These are phyloP conservation scores for Tanytarsus gracilentus DNA, from an alignment of 2,888 invertebrate genomes.

Conservation along the genomic window DNA sequence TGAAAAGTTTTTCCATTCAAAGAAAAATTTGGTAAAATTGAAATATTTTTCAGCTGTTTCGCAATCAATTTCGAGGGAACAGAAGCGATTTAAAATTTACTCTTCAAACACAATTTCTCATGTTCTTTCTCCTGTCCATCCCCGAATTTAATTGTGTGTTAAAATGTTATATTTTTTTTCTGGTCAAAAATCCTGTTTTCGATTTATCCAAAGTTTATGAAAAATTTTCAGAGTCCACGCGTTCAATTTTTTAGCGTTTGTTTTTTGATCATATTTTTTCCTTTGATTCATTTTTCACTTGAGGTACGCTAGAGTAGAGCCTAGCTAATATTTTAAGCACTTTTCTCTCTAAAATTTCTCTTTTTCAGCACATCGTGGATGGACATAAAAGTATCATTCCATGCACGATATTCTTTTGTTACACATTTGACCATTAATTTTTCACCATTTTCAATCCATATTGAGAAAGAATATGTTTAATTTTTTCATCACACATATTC, in stretches of 20 bases:
- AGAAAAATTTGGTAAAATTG: background rate
- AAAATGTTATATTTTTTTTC: background rate
- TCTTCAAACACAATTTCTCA: background rate
- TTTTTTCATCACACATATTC: background rate
- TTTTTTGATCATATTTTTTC: slow-evolving; percentile 29
- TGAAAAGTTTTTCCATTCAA: slow-evolving; percentile 14
- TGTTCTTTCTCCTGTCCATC: slow-evolving; percentile 12
- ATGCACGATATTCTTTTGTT: background rate
- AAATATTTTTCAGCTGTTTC: background rate
- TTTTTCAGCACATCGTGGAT: background rate
- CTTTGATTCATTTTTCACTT: slow-evolving; percentile 23
- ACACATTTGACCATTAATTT: background rate
- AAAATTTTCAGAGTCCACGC: background rate
- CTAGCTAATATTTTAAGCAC: slow-evolving; percentile 34
- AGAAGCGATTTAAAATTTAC: background rate
- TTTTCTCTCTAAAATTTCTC: slow-evolving; percentile 19
- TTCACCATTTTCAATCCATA: too few relatives aligned
- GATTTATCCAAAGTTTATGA: background rate
- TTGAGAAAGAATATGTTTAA: slow-evolving; percentile 12
- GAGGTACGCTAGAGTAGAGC: slow-evolving; percentile 26
- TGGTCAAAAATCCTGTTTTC: slow-evolving; percentile 35
- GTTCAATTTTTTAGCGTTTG: background rate
- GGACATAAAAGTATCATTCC: background rate
- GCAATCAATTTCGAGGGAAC: slow-evolving; percentile 18
- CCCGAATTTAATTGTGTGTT: background rate